phyloP scores from a whole-genome alignment of 2,797 vertebrate species.

The Cebuella pygmaea region DNA sequence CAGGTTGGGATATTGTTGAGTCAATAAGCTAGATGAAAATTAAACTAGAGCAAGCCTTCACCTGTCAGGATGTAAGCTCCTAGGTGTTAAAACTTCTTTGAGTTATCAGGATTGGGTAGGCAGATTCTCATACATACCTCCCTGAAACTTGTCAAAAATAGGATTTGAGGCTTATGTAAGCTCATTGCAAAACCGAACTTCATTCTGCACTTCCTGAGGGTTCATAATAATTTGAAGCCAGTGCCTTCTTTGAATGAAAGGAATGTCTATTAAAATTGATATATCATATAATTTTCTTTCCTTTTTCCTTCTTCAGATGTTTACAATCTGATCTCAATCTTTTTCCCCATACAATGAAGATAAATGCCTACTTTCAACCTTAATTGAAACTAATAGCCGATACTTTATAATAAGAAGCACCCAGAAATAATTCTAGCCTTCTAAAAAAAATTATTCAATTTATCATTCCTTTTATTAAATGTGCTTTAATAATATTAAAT shows the following conservation, averaged over 20 bases:
- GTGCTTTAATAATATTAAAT: neutral
- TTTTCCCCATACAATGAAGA: neutral
- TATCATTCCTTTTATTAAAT: neutral
- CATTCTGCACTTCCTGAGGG: neutral
- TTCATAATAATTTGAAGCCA: neutral
- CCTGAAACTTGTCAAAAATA: slow-evolving; percentile 23
- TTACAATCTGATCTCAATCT: neutral
- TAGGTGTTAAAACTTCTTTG: neutral
- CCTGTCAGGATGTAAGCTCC: neutral
- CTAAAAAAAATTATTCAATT: slow-evolving; percentile 11
- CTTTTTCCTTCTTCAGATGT: neutral
- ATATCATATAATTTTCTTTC: neutral
- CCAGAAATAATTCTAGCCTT: neutral
- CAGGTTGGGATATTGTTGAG: neutral
- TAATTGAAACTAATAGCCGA: neutral
- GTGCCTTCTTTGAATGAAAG: neutral
- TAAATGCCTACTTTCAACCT: slow-evolving; percentile 8
- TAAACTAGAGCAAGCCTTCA: neutral
- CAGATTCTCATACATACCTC: neutral
- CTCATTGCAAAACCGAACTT: neutral
- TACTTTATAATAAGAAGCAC: neutral
- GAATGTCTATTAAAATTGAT: neutral
- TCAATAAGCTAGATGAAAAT: slow-evolving; percentile 24
- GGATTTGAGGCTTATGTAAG: neutral
- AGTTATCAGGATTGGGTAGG: neutral